Conservation (phyloP, 2,888 invertebrate species). For the Tachina grossa region DNA sequence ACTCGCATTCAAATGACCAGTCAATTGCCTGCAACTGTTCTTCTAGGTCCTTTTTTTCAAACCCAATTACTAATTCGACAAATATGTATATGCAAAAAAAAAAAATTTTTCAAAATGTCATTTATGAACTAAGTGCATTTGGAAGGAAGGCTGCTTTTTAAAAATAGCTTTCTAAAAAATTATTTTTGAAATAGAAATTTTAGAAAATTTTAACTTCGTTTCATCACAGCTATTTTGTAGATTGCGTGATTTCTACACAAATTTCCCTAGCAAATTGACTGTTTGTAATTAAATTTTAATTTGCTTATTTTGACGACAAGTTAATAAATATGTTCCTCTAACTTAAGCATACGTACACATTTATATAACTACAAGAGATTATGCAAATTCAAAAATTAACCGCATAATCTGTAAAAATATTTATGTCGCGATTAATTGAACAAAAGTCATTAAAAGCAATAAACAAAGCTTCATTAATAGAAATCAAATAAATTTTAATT, state of each 20-base stretch:
- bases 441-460: background rate
- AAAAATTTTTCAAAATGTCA: background rate
- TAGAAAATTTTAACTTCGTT: no score
- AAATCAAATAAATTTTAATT: constrained; percentile 50
- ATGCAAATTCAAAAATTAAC: background rate
- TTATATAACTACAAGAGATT: background rate
- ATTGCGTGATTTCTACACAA: no score
- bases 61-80: no score
- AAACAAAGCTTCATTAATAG: constrained; percentile 28
- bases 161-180: background rate
- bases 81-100: no score
- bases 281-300: no score
- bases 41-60: no score
- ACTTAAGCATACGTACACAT: background rate
- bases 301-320: no score
- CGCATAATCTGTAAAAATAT: background rate
- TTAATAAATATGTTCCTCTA: no score
- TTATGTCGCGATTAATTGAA: background rate
- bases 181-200: background rate
- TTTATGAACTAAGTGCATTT: background rate
- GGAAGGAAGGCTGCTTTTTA: background rate
- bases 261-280: no score
- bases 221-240: no score
- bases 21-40: no score
- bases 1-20: no score